Base-by-base conservation (phyloP, 2,797 vertebrate species). In the Cirrhinus molitorella region DNA sequence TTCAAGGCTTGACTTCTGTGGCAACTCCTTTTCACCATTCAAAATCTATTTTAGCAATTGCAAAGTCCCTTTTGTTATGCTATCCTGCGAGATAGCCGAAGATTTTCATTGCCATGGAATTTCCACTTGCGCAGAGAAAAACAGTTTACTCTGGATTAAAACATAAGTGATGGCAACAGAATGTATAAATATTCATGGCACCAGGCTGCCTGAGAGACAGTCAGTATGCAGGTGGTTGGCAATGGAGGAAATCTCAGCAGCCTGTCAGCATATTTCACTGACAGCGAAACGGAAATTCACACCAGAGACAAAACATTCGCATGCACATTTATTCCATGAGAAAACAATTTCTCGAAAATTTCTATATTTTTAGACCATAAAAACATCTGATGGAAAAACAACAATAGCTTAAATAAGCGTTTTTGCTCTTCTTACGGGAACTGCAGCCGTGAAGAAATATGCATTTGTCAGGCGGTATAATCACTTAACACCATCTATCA, bases 261-360 rank as follows among this genome's bases (percentile, higher is more conserved):
- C 90, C 92, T 92, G 92, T 93, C 92, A 91, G 89, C 85, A 92
- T 86, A 86, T 93, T 93, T 92, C 90, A 66, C 80, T 77, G 71
- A 53, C 59, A 61, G 66, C 11, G 25, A 83, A 71, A 83, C 65
- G 75, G 66, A 85, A 81, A 87, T 85, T 75, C 63, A 28, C 80
- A 76, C 80, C 61, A 77, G 73, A 80, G 80, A 85, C 45, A 47
- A 84, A 88, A 88, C 78, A 84, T 71, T 59, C 61, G 71, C 82
- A 43, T 57, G 74, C 80, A 74, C 73, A 79, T 80, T 87, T 86
- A 77, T 75, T 80, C 70, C 19, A 37, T 57, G 53, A 67, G 70
- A 78, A 85, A 85, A 70, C 25, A 37, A 85, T 74, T 78, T 82
- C 57, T 72, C 59, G 31, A 71, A 65, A 81, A 88, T 88, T 78